phyloP scores from a whole-genome alignment of 2,797 vertebrate genomes.

The Fundulus diaphanus region DNA sequence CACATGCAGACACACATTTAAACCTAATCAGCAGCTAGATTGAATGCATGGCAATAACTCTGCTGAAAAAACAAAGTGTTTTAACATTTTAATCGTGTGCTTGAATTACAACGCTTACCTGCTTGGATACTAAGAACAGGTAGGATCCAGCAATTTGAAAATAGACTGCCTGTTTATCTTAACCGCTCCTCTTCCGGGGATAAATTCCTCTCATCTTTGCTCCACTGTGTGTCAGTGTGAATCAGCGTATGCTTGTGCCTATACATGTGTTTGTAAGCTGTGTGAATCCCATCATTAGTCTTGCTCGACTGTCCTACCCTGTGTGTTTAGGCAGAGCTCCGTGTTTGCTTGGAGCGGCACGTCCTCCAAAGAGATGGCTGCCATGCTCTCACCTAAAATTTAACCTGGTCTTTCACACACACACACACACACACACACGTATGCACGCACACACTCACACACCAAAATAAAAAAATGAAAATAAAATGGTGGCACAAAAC shows the following conservation, averaged over 20 bases:
- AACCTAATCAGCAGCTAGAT: constrained; percentile 4
- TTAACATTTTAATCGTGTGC: neutral
- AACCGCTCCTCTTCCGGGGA: constrained; percentile 66
- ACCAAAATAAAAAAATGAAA: constrained; percentile 46
- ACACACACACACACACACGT: too few relatives aligned
- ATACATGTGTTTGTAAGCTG: constrained; percentile 75
- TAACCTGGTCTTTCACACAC: constrained; percentile 30
- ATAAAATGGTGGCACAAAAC: constrained; percentile 32
- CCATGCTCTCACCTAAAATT: constrained; percentile 66
- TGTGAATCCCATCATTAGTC: constrained; percentile 90
- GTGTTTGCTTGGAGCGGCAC: constrained; percentile 83
- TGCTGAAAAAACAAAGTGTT: neutral
- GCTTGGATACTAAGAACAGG: neutral
- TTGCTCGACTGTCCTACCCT: constrained; percentile 89
- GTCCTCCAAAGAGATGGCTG: constrained; percentile 69
- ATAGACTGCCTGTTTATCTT: constrained; percentile 41
- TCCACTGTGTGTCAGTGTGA: constrained; percentile 42
- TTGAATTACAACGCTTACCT: neutral
- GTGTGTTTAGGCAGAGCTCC: constrained; percentile 87
- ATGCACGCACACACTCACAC: constrained; percentile 30
- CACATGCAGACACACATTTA: constrained; percentile 14
- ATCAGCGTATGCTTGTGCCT: constrained; percentile 42
- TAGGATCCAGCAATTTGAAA: neutral
- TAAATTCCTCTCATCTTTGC: constrained; percentile 67
- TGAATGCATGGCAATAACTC: constrained; percentile 22